These are phyloP conservation scores for Dione vanillae DNA, from an alignment of 2,888 invertebrate genomes.

Conservation along the genomic window DNA sequence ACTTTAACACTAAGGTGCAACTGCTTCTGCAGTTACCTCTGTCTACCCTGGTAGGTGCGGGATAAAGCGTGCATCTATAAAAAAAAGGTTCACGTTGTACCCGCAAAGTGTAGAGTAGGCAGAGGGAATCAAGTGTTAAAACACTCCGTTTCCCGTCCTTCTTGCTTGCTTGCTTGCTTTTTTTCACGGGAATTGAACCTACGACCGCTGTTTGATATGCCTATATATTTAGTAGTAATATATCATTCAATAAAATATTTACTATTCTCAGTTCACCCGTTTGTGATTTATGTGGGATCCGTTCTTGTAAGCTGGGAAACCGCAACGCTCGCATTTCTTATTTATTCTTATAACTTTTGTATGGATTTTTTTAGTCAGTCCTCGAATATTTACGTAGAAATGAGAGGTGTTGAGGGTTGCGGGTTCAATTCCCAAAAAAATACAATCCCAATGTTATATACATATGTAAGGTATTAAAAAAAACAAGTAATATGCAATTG, in stretches of 20 bases:
- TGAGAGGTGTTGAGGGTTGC: background rate
- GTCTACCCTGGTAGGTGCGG: background rate
- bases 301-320: slow-evolving; percentile 21
- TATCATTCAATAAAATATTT: slow-evolving; percentile 15
- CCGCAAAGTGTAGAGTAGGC: background rate
- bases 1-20: background rate
- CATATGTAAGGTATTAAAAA: too few relatives aligned
- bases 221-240: background rate
- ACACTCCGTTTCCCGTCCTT: background rate
- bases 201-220: too few relatives aligned
- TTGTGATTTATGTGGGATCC: slow-evolving; percentile 33
- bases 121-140: background rate
- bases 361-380: background rate
- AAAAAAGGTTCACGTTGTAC: background rate
- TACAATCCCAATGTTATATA: too few relatives aligned
- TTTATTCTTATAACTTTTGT: background rate
- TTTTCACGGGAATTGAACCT: background rate
- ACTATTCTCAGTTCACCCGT: slow-evolving; percentile 14
- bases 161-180: too few relatives aligned
- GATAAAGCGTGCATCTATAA: background rate
- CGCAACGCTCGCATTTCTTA: slow-evolving; percentile 12
- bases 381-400: background rate
- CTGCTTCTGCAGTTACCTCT: background rate
- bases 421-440: background rate
- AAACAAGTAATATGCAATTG: too few relatives aligned